A percentile compares a stretch with the other conserved stretches of the same genome.
phyloP scores from a whole-genome alignment of 1,140 invertebrate species.

The Dendroctonus valens region DNA sequence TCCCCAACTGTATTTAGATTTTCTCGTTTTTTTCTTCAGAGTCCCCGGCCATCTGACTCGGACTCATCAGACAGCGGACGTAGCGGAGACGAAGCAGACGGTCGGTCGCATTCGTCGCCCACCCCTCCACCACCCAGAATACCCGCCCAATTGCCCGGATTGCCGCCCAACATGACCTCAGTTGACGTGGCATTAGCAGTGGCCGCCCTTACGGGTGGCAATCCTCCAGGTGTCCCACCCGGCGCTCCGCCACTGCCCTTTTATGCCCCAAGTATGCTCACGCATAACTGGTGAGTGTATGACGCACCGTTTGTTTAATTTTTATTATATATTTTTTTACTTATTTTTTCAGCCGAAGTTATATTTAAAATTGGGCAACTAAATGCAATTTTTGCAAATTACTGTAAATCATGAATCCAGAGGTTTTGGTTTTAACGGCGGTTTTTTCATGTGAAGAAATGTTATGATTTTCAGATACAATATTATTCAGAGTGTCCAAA shows the following conservation, averaged over 20 bases:
- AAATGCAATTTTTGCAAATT: too few relatives aligned
- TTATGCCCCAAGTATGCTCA: constrained; percentile 42
- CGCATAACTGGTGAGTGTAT: constrained; percentile 38
- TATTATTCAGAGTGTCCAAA: too few relatives aligned
- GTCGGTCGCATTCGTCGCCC: constrained; percentile 46
- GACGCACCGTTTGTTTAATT: not conserved
- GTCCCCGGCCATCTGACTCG: constrained; percentile 59
- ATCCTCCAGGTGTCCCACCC: constrained; percentile 37
- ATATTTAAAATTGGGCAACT: too few relatives aligned
- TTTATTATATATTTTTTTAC: too few relatives aligned
- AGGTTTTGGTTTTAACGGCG: too few relatives aligned
- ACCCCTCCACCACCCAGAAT: constrained; percentile 21
- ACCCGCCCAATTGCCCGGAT: constrained; percentile 38
- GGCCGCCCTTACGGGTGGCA: constrained; percentile 59
- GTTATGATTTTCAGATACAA: too few relatives aligned
- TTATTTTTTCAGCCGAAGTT: too few relatives aligned
- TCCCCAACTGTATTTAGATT: not conserved
- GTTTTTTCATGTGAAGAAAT: too few relatives aligned
- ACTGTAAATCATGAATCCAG: too few relatives aligned
- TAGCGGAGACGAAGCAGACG: constrained; percentile 48
- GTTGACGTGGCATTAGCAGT: constrained; percentile 60
- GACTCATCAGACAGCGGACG: constrained; percentile 56
- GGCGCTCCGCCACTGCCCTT: constrained; percentile 43
- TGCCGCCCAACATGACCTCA: constrained; percentile 49
- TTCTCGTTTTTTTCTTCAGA: constrained; percentile 50